Conservation (phyloP, 1,140 invertebrate genomes). For the Periplaneta americana region DNA sequence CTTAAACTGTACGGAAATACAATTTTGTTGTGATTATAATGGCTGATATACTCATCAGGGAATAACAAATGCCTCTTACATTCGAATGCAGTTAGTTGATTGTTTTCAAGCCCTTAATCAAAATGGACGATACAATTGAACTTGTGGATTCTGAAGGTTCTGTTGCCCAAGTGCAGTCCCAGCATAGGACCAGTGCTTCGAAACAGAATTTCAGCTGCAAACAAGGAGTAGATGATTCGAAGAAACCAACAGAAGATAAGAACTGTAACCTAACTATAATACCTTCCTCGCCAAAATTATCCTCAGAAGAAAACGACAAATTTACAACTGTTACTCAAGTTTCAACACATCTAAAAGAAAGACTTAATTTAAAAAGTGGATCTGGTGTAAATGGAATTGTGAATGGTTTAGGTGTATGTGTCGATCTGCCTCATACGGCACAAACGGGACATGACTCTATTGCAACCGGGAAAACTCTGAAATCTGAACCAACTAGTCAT, state of each 20-base stretch:
- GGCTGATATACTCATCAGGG: background rate
- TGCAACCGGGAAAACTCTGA: slow-evolving; percentile 5
- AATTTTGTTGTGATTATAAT: background rate
- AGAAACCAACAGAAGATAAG: slow-evolving; percentile 2
- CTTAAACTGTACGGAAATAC: background rate
- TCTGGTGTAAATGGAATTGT: slow-evolving; percentile 20
- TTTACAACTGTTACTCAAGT: slow-evolving; percentile 4
- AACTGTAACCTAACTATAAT: slow-evolving; percentile 9
- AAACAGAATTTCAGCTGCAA: slow-evolving; percentile 5
- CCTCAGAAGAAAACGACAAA: background rate
- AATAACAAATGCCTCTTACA: background rate
- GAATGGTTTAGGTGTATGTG: slow-evolving; percentile 17
- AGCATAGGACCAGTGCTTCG: background rate
- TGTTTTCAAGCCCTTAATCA: background rate
- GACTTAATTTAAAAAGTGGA: slow-evolving; percentile 11
- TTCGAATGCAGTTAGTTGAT: background rate
- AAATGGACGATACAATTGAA: slow-evolving; percentile 7
- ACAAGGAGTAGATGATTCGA: background rate
- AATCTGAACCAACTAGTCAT: slow-evolving; percentile 17
- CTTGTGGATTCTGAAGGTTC: slow-evolving; percentile 6
- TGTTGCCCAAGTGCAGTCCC: slow-evolving; percentile 10
- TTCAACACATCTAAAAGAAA: slow-evolving; percentile 14
- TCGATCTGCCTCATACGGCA: slow-evolving; percentile 6
- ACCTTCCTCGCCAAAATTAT: background rate
- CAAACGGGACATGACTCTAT: background rate